Evolutionary conservation across 2,113 vertebrate genomes (phyloP).

Genomic region (Seriola dumerili): DNA sequence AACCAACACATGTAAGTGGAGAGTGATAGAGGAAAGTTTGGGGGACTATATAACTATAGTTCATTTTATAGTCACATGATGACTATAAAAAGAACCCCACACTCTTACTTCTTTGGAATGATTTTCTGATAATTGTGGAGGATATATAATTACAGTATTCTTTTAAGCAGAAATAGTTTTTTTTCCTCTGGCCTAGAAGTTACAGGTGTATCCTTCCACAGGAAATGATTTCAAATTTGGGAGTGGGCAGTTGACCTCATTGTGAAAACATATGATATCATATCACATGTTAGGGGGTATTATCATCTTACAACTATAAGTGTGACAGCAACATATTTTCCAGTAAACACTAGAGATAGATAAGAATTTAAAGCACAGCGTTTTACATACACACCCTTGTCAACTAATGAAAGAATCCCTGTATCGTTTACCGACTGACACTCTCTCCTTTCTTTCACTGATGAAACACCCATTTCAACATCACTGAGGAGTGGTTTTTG

Average conservation of each 20-base stretch:
- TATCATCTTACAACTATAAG: not conserved
- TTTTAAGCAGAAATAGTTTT: not conserved
- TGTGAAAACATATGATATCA: not conserved
- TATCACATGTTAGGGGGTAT: not conserved
- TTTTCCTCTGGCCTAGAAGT: not conserved
- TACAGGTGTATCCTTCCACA: slow-evolving; percentile 22
- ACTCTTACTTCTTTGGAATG: not conserved
- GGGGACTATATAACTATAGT: too few relatives aligned
- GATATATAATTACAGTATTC: not conserved
- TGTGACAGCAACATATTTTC: not conserved
- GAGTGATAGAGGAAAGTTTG: not conserved
- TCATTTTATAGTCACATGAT: too few relatives aligned
- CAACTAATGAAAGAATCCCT: not conserved
- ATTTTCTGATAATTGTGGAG: not conserved
- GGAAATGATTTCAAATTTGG: slow-evolving; percentile 9
- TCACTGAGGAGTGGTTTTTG: not conserved
- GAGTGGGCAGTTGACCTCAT: slow-evolving; percentile 10
- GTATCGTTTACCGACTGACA: not conserved
- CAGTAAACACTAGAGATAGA: not conserved
- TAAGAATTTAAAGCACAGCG: not conserved
- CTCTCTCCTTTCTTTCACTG: not conserved
- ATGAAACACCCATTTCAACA: not conserved
- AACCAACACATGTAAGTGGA: not conserved
- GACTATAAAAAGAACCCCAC: not conserved
- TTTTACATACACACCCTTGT: not conserved